phyloP scores from a whole-genome alignment of 2,113 vertebrate species.

The Silurus asotus region DNA sequence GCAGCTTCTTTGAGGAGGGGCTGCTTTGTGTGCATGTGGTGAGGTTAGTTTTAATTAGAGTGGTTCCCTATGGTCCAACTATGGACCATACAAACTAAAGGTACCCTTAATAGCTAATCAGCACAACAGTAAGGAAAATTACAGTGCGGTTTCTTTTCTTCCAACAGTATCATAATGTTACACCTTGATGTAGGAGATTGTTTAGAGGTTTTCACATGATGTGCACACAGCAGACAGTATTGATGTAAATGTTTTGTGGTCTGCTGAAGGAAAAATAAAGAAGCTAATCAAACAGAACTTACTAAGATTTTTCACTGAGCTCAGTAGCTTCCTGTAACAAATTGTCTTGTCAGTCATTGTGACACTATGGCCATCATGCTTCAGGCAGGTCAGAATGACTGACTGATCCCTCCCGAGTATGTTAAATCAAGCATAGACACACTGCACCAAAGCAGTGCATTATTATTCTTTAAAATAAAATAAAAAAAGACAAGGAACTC shows the following conservation, averaged over 20 bases:
- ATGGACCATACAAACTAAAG: neutral
- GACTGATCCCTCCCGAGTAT: conserved; percentile 22
- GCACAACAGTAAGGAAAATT: neutral
- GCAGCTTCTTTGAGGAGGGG: no score
- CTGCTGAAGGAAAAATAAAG: neutral
- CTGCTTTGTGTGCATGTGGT: neutral
- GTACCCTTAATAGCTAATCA: neutral
- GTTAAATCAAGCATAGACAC: neutral
- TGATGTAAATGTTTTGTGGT: neutral
- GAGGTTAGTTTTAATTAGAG: neutral
- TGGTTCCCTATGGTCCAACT: neutral
- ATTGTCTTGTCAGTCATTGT: conserved; percentile 29
- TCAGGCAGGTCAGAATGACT: conserved; percentile 35
- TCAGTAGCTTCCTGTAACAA: neutral
- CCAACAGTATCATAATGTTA: neutral
- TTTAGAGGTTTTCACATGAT: neutral
- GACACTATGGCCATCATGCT: conserved; percentile 32
- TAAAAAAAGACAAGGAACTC: conserved; percentile 8
- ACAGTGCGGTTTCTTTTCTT: neutral
- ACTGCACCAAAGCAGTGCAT: neutral
- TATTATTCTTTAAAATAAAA: neutral
- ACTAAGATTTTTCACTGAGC: neutral
- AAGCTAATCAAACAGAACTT: neutral
- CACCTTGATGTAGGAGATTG: neutral
- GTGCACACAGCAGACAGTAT: neutral